These are phyloP conservation scores for Belonocnema kinseyi DNA, from an alignment of 1,140 invertebrate species.

Conservation along the genomic window DNA sequence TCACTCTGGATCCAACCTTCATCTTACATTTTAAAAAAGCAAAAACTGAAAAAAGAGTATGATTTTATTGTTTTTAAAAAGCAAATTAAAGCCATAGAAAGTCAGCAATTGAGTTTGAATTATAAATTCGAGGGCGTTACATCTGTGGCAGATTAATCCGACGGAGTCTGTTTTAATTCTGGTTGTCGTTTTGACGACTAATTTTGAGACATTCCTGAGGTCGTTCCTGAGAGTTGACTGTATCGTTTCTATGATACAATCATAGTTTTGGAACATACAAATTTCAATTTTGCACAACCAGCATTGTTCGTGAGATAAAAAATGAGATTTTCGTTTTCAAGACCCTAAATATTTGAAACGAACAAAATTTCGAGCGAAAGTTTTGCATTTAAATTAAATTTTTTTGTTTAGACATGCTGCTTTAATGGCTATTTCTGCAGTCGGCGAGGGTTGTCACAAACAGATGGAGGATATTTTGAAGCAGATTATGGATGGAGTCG, in stretches of 20 bases:
- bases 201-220: constrained; percentile 47
- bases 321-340: too few species aligned
- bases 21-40: background rate
- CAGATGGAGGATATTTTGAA: constrained; percentile 96
- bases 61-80: constrained; percentile 7
- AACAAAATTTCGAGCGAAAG: background rate
- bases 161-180: constrained; percentile 43
- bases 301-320: background rate
- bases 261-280: constrained; percentile 58
- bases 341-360: too few species aligned
- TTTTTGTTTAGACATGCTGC: constrained; percentile 88
- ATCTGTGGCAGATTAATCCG: constrained; percentile 64
- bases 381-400: background rate
- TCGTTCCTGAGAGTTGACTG: constrained; percentile 61
- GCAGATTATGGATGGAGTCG: constrained; percentile 92
- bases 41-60: background rate
- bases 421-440: constrained; percentile 98
- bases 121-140: constrained; percentile 62
- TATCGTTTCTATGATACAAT: constrained; percentile 40
- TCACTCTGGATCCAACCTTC: too few species aligned
- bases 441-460: constrained; percentile 98
- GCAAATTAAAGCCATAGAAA: constrained; percentile 53
- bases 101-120: constrained; percentile 62
- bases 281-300: background rate
- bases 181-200: constrained; percentile 61